Evolutionary conservation across 2,113 vertebrate genomes (phyloP).

Genomic region (Heloderma charlesbogerti): DNA sequence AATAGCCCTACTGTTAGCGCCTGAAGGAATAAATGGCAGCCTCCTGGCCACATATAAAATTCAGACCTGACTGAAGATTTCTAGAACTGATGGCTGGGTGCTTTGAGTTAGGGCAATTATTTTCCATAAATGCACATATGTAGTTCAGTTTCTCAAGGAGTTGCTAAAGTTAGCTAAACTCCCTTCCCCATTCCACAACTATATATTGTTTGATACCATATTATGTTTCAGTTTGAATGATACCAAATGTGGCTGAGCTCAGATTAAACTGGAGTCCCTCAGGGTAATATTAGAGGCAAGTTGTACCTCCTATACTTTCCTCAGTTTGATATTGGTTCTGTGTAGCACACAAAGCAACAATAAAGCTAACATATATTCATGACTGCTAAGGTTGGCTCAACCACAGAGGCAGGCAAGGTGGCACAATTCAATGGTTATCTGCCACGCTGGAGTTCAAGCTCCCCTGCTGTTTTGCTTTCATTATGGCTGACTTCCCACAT

Average conservation of each 20-base stretch:
- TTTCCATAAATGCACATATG: slow-evolving; percentile 37
- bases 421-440: background rate
- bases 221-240: slow-evolving; percentile 69
- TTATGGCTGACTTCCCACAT: background rate
- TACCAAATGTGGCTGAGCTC: slow-evolving; percentile 42
- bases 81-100: slow-evolving; percentile 60
- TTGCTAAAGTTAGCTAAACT: slow-evolving; percentile 63
- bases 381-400: background rate
- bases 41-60: slow-evolving; percentile 30
- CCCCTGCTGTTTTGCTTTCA: background rate
- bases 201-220: slow-evolving; percentile 66
- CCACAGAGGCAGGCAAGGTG: background rate
- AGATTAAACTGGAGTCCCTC: slow-evolving; percentile 55
- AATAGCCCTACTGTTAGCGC: slow-evolving; percentile 59
- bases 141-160: slow-evolving; percentile 47
- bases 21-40: slow-evolving; percentile 61
- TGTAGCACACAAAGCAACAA: background rate
- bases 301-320: background rate
- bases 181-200: slow-evolving; percentile 31
- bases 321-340: background rate
- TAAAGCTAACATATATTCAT: background rate
- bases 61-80: slow-evolving; percentile 48
- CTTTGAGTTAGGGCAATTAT: slow-evolving; percentile 48
- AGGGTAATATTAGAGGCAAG: slow-evolving; percentile 34
- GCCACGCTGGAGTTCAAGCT: background rate